A percentile compares a stretch with the other conserved stretches of the same genome.
phyloP scores from a whole-genome alignment of 2,888 invertebrate species.

The Venusia cambrica region DNA sequence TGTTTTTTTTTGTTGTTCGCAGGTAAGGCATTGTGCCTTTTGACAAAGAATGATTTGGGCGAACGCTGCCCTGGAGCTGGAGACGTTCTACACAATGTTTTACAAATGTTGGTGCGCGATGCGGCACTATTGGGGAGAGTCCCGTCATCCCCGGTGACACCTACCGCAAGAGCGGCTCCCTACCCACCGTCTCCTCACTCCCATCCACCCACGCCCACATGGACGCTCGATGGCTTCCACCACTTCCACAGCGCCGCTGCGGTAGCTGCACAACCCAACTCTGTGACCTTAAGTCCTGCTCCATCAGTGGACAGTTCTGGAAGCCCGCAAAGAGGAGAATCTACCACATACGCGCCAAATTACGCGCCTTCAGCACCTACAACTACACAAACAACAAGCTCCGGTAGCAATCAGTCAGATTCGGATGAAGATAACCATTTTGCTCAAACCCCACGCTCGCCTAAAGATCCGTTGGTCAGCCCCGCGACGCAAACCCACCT shows the following conservation, averaged over 20 bases:
- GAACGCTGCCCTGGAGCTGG: conserved; percentile 96
- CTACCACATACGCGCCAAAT: conserved; percentile 59
- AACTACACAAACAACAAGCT: conserved; percentile 74
- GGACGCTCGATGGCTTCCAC: conserved; percentile 82
- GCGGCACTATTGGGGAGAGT: conserved; percentile 89
- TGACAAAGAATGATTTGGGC: conserved; percentile 94
- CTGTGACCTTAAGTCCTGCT: conserved; percentile 94
- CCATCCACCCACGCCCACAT: conserved; percentile 90
- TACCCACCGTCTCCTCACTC: conserved; percentile 91
- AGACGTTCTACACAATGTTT: conserved; percentile 95
- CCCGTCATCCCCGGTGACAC: conserved; percentile 91
- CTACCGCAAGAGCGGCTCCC: conserved; percentile 85
- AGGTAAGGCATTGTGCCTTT: conserved; percentile 94
- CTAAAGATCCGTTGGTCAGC: conserved; percentile 67
- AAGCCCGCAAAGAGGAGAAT: conserved; percentile 89
- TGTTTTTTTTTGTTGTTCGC: conserved; percentile 36
- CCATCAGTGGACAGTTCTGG: conserved; percentile 94
- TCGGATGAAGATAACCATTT: conserved; percentile 88
- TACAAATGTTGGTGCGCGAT: conserved; percentile 92
- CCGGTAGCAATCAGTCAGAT: conserved; percentile 89
- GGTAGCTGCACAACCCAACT: conserved; percentile 86
- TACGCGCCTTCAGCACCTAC: conserved; percentile 63
- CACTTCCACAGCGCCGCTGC: conserved; percentile 85
- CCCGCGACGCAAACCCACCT: conserved; percentile 64
- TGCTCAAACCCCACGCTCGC: conserved; percentile 83